phyloP scores from a whole-genome alignment of 2,888 invertebrate species.

The Nomada ferruginata region DNA sequence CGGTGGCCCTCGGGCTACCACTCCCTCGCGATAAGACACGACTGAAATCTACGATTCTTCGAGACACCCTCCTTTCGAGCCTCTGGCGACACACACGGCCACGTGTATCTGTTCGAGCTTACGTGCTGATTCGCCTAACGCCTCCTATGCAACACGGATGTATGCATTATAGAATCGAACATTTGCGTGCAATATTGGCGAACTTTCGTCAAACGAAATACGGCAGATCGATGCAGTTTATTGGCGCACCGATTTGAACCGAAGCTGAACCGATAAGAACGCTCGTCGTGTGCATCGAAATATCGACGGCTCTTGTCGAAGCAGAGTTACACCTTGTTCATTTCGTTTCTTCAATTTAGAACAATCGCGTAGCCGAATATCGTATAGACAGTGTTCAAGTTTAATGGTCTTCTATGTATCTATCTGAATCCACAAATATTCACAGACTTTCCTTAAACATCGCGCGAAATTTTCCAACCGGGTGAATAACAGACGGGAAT shows the following conservation, averaged over 20 bases:
- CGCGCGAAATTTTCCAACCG: slow-evolving; percentile 9
- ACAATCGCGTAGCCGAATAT: background rate
- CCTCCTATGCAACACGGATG: background rate
- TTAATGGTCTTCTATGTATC: no score
- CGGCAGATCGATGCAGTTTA: background rate
- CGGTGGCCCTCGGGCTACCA: slow-evolving; percentile 71
- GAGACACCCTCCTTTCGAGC: slow-evolving; percentile 56
- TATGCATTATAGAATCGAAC: background rate
- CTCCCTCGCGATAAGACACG: slow-evolving; percentile 80
- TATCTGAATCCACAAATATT: background rate
- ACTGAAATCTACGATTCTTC: slow-evolving; percentile 78
- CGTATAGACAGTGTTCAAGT: no score
- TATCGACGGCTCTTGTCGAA: no score
- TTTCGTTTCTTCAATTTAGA: background rate
- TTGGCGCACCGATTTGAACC: no score
- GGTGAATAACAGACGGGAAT: slow-evolving; percentile 13
- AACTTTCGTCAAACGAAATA: background rate
- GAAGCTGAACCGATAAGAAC: no score
- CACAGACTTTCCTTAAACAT: background rate
- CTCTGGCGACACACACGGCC: slow-evolving; percentile 60
- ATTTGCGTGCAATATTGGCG: slow-evolving; percentile 34
- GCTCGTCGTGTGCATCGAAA: no score
- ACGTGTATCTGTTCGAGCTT: slow-evolving; percentile 17
- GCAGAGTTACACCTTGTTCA: no score
- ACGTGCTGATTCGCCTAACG: slow-evolving; percentile 5